phyloP scores from a whole-genome alignment of 92 coral and sea anemone species.

The Zoanthus solanderi region DNA sequence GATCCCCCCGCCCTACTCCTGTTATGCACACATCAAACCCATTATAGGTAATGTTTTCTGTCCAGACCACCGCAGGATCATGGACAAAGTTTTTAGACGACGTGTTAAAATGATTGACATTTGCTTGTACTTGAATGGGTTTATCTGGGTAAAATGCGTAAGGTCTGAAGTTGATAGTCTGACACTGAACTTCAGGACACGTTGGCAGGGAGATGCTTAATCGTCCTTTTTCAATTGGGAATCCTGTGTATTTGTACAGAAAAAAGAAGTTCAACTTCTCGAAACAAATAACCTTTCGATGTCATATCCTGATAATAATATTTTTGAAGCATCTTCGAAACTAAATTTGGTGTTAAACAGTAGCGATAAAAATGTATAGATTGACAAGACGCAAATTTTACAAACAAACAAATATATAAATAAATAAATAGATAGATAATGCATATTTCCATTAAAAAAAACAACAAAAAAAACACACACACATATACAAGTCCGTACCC shows the following conservation, averaged over 20 bases:
- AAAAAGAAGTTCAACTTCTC: too few species aligned
- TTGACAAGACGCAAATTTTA: too few species aligned
- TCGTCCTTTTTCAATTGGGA: constrained; percentile 57
- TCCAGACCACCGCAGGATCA: constrained; percentile 64
- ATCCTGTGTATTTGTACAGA: constrained; percentile 8
- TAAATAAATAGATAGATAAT: too few species aligned
- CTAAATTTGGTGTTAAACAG: too few species aligned
- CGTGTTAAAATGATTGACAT: constrained; percentile 64
- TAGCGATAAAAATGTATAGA: neutral
- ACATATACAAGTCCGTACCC: constrained; percentile 37
- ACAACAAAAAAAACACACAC: neutral
- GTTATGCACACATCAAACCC: constrained; percentile 54
- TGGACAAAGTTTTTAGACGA: constrained; percentile 44
- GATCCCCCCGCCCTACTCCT: constrained; percentile 59
- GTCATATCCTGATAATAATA: neutral
- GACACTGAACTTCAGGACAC: constrained; percentile 41
- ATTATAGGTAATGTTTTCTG: constrained; percentile 44
- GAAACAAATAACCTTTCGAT: too few species aligned
- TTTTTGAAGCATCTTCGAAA: too few species aligned
- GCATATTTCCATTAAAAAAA: neutral
- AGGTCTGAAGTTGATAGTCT: constrained; percentile 46
- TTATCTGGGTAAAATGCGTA: constrained; percentile 63
- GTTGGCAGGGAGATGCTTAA: constrained; percentile 4
- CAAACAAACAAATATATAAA: too few species aligned
- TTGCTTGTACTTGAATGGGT: constrained; percentile 40